Conservation (phyloP, 2,113 vertebrate genomes). For the Saiga tatarica region DNA sequence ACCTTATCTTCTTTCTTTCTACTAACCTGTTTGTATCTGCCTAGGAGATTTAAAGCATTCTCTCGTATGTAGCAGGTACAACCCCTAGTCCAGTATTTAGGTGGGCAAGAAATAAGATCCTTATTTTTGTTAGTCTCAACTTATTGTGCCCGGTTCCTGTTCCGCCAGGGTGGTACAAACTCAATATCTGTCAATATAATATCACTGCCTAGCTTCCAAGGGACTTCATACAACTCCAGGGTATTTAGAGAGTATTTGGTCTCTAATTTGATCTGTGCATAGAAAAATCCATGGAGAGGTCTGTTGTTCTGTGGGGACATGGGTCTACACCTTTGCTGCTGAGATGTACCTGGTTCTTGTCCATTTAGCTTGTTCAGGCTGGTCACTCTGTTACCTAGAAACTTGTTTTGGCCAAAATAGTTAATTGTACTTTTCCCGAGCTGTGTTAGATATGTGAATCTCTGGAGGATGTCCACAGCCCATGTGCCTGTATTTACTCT, state of each 20-base stretch:
- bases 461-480: not conserved
- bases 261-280: not conserved
- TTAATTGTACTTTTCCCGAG: not conserved
- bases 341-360: not conserved
- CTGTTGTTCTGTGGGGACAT: not conserved
- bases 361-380: not conserved
- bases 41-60: not conserved
- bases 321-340: not conserved
- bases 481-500: not conserved
- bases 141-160: not conserved
- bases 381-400: not conserved
- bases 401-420: not conserved
- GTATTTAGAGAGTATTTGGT: not conserved
- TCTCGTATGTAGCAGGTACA: not conserved
- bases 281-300: not conserved
- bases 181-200: not conserved
- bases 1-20: not conserved
- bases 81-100: not conserved
- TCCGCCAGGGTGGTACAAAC: not conserved
- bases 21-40: not conserved
- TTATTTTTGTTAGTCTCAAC: not conserved
- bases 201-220: not conserved
- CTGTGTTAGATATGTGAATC: not conserved
- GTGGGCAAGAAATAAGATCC: not conserved
- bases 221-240: not conserved